Conservation (phyloP, 1,140 invertebrate genomes). For the Drosophila tsacasi region DNA sequence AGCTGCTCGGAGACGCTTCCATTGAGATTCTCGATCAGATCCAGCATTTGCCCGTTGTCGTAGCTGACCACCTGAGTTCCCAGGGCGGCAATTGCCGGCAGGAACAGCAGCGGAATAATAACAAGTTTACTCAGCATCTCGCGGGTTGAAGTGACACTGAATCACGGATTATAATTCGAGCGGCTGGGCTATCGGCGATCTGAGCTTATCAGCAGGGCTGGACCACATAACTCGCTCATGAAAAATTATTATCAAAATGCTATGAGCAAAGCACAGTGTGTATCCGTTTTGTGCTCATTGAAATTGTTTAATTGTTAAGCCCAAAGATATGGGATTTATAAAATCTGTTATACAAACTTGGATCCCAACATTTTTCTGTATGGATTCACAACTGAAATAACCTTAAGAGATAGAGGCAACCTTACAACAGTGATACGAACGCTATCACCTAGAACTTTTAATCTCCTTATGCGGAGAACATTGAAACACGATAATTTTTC, state of each 20-base stretch:
- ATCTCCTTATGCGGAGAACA: no score
- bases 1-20: slow-evolving; percentile 36
- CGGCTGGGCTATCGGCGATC: slow-evolving; percentile 6
- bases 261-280: not conserved
- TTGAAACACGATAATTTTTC: no score
- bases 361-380: no score
- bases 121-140: slow-evolving; percentile 12
- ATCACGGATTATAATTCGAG: not conserved
- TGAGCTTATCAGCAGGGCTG: slow-evolving; percentile 24
- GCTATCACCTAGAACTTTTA: no score
- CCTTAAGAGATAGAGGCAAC: no score
- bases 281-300: not conserved
- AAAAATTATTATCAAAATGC: not conserved
- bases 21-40: slow-evolving; percentile 25
- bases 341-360: no score
- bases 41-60: slow-evolving; percentile 40
- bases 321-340: no score
- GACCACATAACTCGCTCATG: slow-evolving; percentile 5
- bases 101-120: slow-evolving; percentile 13
- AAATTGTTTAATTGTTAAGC: no score
- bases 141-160: slow-evolving; percentile 26
- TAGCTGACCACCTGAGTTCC: slow-evolving; percentile 46
- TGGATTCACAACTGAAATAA: no score
- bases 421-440: no score
- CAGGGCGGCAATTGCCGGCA: not conserved